Conservation (phyloP, 2,888 invertebrate genomes). For the Dryobota labecula region DNA sequence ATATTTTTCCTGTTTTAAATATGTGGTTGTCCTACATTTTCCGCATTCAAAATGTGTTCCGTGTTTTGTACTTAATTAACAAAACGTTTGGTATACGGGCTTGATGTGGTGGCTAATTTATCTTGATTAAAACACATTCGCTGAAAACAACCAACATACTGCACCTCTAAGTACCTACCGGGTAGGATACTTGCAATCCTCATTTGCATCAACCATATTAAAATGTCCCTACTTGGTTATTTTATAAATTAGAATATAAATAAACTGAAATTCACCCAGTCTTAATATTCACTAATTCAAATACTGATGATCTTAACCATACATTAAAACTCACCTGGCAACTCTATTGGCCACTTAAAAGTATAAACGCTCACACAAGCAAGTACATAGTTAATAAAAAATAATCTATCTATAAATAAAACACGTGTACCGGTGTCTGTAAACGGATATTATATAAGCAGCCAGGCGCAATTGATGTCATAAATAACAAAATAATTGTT, state of each 20-base stretch:
- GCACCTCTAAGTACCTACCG: not conserved
- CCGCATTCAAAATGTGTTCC: constrained; percentile 17
- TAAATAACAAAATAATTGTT: constrained; percentile 63
- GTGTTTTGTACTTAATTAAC: constrained; percentile 49
- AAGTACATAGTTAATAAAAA: constrained; percentile 34
- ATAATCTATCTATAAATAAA: constrained; percentile 34
- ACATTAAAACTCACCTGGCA: constrained; percentile 22
- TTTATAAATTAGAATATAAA: not conserved
- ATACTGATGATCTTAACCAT: not conserved
- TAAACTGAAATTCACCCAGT: not conserved
- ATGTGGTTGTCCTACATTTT: constrained; percentile 34
- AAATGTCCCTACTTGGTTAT: not conserved
- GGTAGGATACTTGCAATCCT: not conserved
- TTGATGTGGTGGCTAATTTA: constrained; percentile 39
- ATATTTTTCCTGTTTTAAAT: constrained; percentile 21
- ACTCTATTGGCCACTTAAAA: constrained; percentile 28
- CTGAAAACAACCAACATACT: constrained; percentile 22
- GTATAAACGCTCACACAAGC: constrained; percentile 15
- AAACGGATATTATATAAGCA: constrained; percentile 49
- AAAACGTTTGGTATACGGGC: constrained; percentile 32
- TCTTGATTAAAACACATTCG: constrained; percentile 54
- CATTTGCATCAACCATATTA: constrained; percentile 10
- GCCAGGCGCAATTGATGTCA: constrained; percentile 52
- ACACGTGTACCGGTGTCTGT: constrained; percentile 48
- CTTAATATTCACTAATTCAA: constrained; percentile 4